Evolutionary conservation across 1,140 invertebrate species (phyloP).

Genomic region (Drosophila saltans): DNA sequence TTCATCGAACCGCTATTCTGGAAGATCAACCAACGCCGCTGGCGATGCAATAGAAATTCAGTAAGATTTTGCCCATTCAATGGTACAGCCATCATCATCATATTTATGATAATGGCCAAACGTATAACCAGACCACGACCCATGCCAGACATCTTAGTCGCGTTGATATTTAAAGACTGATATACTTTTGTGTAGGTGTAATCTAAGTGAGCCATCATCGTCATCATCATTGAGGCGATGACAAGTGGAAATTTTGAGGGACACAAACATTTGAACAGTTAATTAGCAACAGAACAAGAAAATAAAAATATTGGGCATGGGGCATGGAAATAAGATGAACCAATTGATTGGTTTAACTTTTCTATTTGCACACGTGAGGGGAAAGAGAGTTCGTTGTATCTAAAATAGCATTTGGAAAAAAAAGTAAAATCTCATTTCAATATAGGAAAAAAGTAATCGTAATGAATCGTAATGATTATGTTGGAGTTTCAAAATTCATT

Average conservation of each 20-base stretch:
- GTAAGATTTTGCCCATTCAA: conserved; percentile 48
- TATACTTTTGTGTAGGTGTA: conserved; percentile 33
- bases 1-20: conserved; percentile 67
- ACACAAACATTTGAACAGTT: conserved; percentile 51
- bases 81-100: conserved; percentile 26
- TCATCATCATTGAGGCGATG: conserved; percentile 21
- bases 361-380: conserved; percentile 57
- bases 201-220: conserved; percentile 46
- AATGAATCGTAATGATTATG: too few relatives aligned
- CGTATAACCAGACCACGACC: conserved; percentile 28
- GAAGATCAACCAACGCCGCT: conserved; percentile 63
- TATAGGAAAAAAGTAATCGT: too few relatives aligned
- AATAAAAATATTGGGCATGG: not conserved
- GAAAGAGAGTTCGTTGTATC: conserved; percentile 11
- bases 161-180: conserved; percentile 30
- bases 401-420: too few relatives aligned
- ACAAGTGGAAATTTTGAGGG: conserved; percentile 49
- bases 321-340: not conserved
- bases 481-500: too few relatives aligned
- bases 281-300: conserved; percentile 45
- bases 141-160: conserved; percentile 36
- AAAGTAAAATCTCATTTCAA: too few relatives aligned
- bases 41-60: conserved; percentile 60
- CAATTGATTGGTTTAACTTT: conserved; percentile 19
- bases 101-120: conserved; percentile 1